Conservation (phyloP, 2,888 invertebrate species). For the Gymnosoma rotundatum region DNA sequence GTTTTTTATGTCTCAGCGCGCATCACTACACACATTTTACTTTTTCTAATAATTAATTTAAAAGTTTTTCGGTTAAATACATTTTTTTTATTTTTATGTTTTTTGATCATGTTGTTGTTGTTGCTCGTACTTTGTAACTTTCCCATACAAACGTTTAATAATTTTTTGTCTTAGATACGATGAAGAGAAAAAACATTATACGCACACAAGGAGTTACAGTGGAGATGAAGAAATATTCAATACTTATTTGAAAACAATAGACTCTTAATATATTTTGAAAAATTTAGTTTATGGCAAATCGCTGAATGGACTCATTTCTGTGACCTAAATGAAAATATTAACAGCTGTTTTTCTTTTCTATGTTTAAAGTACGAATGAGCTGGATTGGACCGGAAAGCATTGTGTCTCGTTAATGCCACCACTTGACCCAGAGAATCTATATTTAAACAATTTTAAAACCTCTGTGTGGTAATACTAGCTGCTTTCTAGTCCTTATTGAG, state of each 20-base stretch:
- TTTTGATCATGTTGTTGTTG: conserved; percentile 47
- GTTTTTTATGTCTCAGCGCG: conserved; percentile 67
- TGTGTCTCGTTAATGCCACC: no score
- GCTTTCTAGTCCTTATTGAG: no score
- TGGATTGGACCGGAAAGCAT: no score
- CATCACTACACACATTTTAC: conserved; percentile 71
- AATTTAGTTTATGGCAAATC: no score
- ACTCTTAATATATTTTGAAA: neutral
- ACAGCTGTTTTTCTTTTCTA: no score
- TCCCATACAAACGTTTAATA: conserved; percentile 36
- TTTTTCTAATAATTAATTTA: conserved; percentile 82
- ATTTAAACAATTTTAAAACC: no score
- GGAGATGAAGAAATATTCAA: neutral
- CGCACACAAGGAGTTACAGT: conserved; percentile 27
- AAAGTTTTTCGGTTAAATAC: conserved; percentile 78
- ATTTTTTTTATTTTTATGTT: conserved; percentile 48
- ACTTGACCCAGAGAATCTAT: no score
- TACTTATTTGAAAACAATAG: neutral
- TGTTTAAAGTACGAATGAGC: no score
- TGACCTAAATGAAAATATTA: no score
- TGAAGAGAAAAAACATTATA: neutral
- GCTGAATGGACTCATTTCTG: no score
- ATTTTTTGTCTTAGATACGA: conserved; percentile 11
- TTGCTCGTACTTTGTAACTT: conserved; percentile 44
- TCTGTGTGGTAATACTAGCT: no score